phyloP scores from a whole-genome alignment of 2,797 vertebrate species.

The Brachymystax lenok region DNA sequence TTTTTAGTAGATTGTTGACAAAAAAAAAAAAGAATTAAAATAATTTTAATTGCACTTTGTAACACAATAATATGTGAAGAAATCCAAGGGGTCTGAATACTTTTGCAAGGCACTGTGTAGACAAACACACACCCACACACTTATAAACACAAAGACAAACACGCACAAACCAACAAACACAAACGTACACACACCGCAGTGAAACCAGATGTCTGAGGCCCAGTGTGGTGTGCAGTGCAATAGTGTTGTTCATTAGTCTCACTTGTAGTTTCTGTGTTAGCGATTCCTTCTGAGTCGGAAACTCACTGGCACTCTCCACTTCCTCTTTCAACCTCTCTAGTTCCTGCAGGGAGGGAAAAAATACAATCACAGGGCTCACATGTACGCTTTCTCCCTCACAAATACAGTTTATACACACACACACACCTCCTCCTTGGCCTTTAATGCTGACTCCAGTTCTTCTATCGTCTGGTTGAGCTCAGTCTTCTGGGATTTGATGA shows the following conservation, averaged over 20 bases:
- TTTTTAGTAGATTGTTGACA: too few relatives aligned
- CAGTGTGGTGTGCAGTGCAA: not conserved
- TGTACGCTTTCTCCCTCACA: not conserved
- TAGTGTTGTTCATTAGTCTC: constrained; percentile 22
- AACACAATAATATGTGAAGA: too few relatives aligned
- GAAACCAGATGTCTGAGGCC: not conserved
- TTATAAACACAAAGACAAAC: too few relatives aligned
- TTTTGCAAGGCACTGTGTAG: too few relatives aligned
- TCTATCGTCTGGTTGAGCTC: constrained; percentile 96
- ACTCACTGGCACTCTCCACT: constrained; percentile 87
- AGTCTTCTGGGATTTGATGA: constrained; percentile 92
- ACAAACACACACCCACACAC: constrained; percentile 1
- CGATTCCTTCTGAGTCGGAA: constrained; percentile 86
- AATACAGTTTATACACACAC: not conserved
- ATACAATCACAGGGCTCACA: not conserved
- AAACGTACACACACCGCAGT: too few relatives aligned
- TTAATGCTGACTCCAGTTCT: constrained; percentile 87
- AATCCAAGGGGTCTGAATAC: too few relatives aligned
- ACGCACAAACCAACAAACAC: too few relatives aligned
- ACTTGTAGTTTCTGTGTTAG: constrained; percentile 90
- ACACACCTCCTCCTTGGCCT: constrained; percentile 91
- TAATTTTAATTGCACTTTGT: too few relatives aligned
- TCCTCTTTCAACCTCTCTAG: constrained; percentile 91
- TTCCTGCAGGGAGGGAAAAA: constrained; percentile 76
- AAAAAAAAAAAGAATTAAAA: too few relatives aligned